Percentiles rank a stretch among this genome's conserved stretches.
Evolutionary conservation across 2,888 invertebrate genomes (phyloP).

Genomic region (Phyto melanocephala): DNA sequence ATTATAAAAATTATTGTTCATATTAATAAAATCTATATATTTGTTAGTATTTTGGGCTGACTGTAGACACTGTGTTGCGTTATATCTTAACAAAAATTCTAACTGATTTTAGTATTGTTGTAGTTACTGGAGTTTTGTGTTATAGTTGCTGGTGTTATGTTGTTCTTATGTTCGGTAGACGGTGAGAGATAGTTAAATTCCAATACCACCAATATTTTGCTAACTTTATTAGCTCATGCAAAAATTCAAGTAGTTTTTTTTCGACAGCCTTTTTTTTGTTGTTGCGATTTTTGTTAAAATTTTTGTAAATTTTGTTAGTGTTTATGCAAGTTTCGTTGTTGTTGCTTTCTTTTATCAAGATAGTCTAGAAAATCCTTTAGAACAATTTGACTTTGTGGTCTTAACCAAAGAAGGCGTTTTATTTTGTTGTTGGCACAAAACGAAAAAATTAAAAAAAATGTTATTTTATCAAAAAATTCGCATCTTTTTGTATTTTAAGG

Average conservation of each 20-base stretch:
- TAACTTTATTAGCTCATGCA: conserved; percentile 68
- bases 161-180: background rate
- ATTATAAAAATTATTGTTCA: too few species aligned
- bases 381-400: conserved; percentile 37
- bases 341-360: conserved; percentile 61
- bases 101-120: conserved; percentile 61
- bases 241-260: conserved; percentile 64
- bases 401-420: conserved; percentile 54
- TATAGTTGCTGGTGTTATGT: conserved; percentile 22
- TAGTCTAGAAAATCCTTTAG: conserved; percentile 66
- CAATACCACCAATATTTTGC: conserved; percentile 68
- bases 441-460: conserved; percentile 5
- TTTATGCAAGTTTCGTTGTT: background rate
- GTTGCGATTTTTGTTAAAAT: conserved; percentile 49
- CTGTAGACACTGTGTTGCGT: conserved; percentile 9
- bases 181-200: conserved; percentile 60
- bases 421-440: conserved; percentile 1
- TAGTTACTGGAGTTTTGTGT: conserved; percentile 10
- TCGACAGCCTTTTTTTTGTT: conserved; percentile 33
- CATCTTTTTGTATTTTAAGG: conserved; percentile 66
- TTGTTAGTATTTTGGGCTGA: too few species aligned
- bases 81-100: conserved; percentile 51
- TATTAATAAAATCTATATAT: too few species aligned
- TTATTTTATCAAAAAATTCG: conserved; percentile 66
- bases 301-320: conserved; percentile 31